phyloP scores from a whole-genome alignment of 2,888 invertebrate genomes.

The Drosophila dives region DNA sequence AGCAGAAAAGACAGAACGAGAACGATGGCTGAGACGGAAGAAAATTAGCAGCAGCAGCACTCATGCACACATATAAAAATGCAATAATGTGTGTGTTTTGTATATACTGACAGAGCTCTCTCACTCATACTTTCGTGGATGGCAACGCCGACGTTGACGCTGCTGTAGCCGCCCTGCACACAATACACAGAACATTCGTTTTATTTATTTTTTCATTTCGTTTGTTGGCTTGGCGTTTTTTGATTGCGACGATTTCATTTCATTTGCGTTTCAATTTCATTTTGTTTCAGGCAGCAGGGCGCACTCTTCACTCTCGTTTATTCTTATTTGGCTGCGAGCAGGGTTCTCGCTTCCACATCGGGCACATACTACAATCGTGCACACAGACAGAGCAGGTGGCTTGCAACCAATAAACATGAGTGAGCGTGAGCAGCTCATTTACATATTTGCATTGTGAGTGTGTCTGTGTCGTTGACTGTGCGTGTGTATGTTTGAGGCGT shows the following conservation, averaged over 20 bases:
- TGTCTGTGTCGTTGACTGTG: conserved; percentile 26
- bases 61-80: conserved; percentile 21
- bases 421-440: conserved; percentile 65
- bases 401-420: conserved; percentile 83
- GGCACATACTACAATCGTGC: conserved; percentile 37
- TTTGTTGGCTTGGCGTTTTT: conserved; percentile 71
- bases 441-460: conserved; percentile 70
- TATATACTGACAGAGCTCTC: conserved; percentile 42
- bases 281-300: conserved; percentile 67
- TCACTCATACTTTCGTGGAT: conserved; percentile 42
- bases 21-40: conserved; percentile 70
- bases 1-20: conserved; percentile 68
- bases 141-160: conserved; percentile 35
- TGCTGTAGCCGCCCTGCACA: conserved; percentile 49
- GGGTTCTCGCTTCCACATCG: conserved; percentile 51
- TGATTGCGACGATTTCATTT: conserved; percentile 70
- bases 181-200: conserved; percentile 60
- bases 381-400: conserved; percentile 79
- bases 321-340: conserved; percentile 14
- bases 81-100: not conserved
- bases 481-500: conserved; percentile 11
- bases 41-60: conserved; percentile 45
- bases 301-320: conserved; percentile 23
- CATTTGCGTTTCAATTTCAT: conserved; percentile 80
- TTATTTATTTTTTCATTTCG: conserved; percentile 80